phyloP scores from a whole-genome alignment of 2,797 vertebrate genomes.

The Micrastur ruficollis region DNA sequence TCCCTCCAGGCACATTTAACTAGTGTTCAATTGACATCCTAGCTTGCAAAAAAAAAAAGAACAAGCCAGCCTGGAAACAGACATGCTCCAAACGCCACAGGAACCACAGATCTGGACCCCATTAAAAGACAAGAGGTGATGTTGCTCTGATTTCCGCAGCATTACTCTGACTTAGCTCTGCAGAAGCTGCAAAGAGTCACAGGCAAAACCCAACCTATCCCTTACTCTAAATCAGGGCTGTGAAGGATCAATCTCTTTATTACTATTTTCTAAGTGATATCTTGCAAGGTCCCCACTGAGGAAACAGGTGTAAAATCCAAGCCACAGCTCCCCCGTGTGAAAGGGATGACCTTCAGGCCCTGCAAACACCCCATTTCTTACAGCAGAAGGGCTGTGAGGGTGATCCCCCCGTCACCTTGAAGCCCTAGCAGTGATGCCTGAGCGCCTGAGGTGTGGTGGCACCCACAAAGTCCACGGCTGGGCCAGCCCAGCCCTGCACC shows the following conservation, averaged over 20 bases:
- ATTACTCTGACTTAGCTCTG: too few relatives aligned
- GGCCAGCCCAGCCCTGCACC: neutral
- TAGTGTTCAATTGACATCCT: neutral
- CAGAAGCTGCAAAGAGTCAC: neutral
- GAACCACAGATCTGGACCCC: neutral
- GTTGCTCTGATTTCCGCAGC: neutral
- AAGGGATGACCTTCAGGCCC: neutral
- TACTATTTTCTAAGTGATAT: neutral
- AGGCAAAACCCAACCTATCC: neutral
- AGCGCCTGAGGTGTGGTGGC: fast-evolving
- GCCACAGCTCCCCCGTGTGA: neutral
- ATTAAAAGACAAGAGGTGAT: neutral
- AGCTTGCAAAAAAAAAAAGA: neutral
- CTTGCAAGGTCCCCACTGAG: fast-evolving
- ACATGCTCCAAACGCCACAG: neutral
- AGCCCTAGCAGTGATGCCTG: neutral
- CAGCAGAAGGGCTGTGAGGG: neutral
- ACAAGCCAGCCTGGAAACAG: neutral
- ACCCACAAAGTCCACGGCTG: neutral
- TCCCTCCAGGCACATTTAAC: neutral
- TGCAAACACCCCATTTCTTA: neutral
- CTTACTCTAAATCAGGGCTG: neutral
- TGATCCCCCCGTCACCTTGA: neutral
- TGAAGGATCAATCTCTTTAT: neutral
- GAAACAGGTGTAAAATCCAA: neutral